Evolutionary conservation across 2,113 vertebrate species (phyloP).

Genomic region (Campylomormyrus numenius): DNA sequence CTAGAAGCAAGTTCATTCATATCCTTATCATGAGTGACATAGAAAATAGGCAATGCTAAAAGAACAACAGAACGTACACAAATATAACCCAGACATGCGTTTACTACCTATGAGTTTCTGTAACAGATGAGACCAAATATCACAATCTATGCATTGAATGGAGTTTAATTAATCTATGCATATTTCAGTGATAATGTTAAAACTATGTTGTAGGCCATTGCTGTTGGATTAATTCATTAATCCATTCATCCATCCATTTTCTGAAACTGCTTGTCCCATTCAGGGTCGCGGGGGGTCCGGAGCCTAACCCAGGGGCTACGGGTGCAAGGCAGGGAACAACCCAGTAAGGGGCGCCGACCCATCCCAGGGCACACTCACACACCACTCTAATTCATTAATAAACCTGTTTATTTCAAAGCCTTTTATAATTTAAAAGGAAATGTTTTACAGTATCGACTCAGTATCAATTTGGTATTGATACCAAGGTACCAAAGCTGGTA

Average conservation of each 20-base stretch:
- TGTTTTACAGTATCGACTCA: no score
- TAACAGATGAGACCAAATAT: neutral
- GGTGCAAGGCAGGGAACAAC: no score
- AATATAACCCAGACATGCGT: neutral
- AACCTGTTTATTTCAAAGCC: neutral
- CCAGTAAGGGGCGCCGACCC: no score
- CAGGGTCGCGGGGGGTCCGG: no score
- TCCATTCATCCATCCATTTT: neutral
- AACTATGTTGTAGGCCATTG: neutral
- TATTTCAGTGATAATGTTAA: neutral
- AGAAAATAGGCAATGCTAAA: neutral
- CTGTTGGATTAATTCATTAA: neutral
- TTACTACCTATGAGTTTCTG: neutral
- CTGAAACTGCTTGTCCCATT: no score
- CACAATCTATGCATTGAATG: neutral
- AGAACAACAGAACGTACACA: neutral
- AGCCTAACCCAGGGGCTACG: no score
- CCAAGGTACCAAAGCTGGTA: no score
- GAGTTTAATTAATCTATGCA: neutral
- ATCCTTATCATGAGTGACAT: neutral
- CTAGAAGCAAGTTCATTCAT: neutral
- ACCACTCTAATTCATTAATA: neutral
- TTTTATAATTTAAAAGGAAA: neutral
- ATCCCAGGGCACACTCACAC: no score
- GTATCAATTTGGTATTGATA: no score